Evolutionary conservation across 2,797 vertebrate genomes (phyloP), one percentile per base, ranked within the genome.

Genomic region (Falco rusticolus): DNA sequence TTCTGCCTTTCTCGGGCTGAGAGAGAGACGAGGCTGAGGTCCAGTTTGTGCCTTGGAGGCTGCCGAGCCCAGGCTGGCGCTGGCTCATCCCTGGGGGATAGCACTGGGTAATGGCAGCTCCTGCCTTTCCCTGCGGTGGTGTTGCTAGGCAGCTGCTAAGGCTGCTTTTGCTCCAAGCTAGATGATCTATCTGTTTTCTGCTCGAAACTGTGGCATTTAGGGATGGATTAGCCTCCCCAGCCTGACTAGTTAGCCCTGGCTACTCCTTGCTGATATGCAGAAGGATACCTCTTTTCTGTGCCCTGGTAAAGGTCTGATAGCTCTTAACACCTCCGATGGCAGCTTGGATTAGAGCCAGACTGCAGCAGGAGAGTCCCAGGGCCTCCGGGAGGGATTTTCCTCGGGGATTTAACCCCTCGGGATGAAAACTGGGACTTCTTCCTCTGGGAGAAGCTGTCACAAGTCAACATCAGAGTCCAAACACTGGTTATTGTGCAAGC

Each of bases 81-180:
- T 57, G 80, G 50, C 29, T 94, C 4, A 1, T 80, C 76, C 57
- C 45, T 41, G 33, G 0, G 3, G 72, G 18, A 83, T 51, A 17
- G 45, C 3, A 56, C 21, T 6, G 2, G 54, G 51, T 63, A 91
- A 85, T 54, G 24, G 25, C 75, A 87, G 60, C 60, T 91, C 87
- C 84, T 81, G 77, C 80, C 63, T 88, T 71, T 48, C 87, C 84
- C 90, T 13, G 51, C 22, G 2, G 54, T 13, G 16, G 63, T 85
- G 96, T 95, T 94, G 94, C 90, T 96, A 96, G 75, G 93, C 84
- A 50, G 87, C 91, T 94, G 87, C 95, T 95, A 90, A 90, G 94
- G 85, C 65, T 96, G 63, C 13, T 90, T 90, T 71, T 86, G 57
- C 76, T 96, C 59, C 59, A 69, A 8, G 26, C 29, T 61, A 76